phyloP scores from a whole-genome alignment of 2,888 invertebrate species.

The Crematogaster levior region DNA sequence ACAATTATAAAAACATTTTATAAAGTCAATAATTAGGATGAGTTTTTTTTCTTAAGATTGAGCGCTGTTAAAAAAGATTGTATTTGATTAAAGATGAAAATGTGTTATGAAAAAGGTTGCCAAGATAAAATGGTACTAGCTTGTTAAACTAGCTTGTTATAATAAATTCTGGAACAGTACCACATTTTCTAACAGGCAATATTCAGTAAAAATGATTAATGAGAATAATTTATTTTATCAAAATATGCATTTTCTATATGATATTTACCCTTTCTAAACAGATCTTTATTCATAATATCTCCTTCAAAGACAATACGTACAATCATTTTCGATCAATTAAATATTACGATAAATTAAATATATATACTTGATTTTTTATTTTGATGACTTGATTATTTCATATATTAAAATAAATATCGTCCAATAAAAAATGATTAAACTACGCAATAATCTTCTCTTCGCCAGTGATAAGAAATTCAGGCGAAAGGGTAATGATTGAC shows the following conservation, averaged over 20 bases:
- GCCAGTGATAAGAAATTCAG: too few species aligned
- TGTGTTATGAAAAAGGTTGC: neutral
- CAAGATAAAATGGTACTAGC: neutral
- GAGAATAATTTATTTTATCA: conserved; percentile 10
- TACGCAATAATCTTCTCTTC: too few species aligned
- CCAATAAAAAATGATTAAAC: too few species aligned
- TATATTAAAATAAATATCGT: conserved; percentile 16
- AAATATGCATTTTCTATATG: neutral
- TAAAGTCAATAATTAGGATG: neutral
- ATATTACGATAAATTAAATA: too few species aligned
- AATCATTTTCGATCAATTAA: neutral
- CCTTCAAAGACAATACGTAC: neutral
- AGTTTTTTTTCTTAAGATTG: neutral
- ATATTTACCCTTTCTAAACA: neutral
- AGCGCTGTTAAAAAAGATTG: neutral
- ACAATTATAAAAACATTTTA: neutral
- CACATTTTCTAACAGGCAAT: neutral
- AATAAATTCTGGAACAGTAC: conserved; percentile 2
- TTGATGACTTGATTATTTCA: conserved; percentile 10
- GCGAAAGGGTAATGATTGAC: too few species aligned
- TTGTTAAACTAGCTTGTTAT: conserved; percentile 14
- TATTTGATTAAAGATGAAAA: conserved; percentile 25
- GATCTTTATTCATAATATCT: neutral
- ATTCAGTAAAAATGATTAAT: neutral
- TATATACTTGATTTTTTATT: neutral